phyloP scores from a whole-genome alignment of 2,797 vertebrate genomes.

The Syndactyla subalaris region DNA sequence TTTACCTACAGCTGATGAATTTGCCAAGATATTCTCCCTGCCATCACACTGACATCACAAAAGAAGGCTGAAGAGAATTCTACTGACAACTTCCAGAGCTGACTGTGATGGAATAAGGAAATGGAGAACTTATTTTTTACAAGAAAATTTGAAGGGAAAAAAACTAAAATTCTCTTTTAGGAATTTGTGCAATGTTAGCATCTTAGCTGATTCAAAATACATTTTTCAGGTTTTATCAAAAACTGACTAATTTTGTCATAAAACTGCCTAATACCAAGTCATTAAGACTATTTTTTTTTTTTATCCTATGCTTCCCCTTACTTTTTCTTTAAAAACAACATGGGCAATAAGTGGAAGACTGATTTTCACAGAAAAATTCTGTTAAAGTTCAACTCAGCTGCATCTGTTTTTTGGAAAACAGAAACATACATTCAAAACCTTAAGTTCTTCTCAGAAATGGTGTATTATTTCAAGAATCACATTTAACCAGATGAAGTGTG shows the following conservation, averaged over 20 bases:
- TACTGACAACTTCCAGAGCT: constrained; percentile 50
- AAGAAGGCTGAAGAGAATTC: not conserved
- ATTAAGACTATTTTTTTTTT: not conserved
- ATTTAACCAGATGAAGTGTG: not conserved
- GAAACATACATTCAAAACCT: not conserved
- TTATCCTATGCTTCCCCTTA: not conserved
- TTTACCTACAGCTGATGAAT: constrained; percentile 33
- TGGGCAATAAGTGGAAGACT: not conserved
- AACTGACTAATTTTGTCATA: not conserved
- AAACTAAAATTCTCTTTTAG: not conserved
- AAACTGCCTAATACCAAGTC: not conserved
- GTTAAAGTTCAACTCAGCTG: not conserved
- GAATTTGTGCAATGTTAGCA: not conserved
- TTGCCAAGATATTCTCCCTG: constrained; percentile 26
- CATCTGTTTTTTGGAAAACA: not conserved
- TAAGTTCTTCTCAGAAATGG: not conserved
- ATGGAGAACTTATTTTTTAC: constrained; percentile 18
- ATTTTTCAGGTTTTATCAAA: not conserved
- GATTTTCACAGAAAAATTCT: not conserved
- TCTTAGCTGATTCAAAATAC: not conserved
- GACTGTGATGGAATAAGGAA: constrained; percentile 28
- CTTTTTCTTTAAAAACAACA: not conserved
- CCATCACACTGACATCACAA: not conserved
- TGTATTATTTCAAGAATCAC: not conserved
- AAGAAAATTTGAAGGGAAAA: not conserved